Base-by-base conservation (phyloP, 2,888 invertebrate genomes). In the Liodrosophila aerea region DNA sequence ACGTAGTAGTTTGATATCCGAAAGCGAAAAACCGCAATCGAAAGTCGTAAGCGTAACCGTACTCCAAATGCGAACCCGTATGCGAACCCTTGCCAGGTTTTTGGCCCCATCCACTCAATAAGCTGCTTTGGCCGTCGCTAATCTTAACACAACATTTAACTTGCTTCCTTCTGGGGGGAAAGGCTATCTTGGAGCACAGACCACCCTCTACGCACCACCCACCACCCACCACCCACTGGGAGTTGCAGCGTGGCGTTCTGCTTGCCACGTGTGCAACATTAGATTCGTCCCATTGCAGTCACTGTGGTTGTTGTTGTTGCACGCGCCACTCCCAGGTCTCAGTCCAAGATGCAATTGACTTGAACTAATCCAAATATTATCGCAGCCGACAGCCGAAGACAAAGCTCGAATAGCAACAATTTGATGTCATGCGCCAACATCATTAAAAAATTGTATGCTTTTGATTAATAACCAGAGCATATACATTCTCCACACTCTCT, bases 311-410 rank as follows among this genome's bases (percentile, higher is more conserved):
- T 29, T 37, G 39, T 63, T 68, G 51, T 36, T 41, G 43, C 87
- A 82, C 80, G 71, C 65, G 71, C 27, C 76, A 39, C 49, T 7
- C n/a, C 11, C 12, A 5, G 7, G 59, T 60, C 59, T 69, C 67
- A 59, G 62, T n/a, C 72, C 60, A 66, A 76, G 72, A 83, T 87
- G 87, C 87, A 86, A 86, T 86, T 87, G 87, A 87, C 87, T 87
- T 87, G 87, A 87, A 85, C 87, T 84, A 86, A 87, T 87, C 81
- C 87, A 76, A 86, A 87, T 76, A 87, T 87, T 86, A 86, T 86
- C 78, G 75, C 80, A 70, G 47, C 63, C 78, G 50, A 68, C 72
- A 22, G n/a, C n/a, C 81, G 69, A 74, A 46, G 61, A 57, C 62
- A 72, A 52, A 67, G 58, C 53, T 68, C 64, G 63, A 69, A 51